Evolutionary conservation across 2,113 vertebrate species (phyloP), one percentile per base, ranked within the genome.

Genomic region (Oryzias melastigma): DNA sequence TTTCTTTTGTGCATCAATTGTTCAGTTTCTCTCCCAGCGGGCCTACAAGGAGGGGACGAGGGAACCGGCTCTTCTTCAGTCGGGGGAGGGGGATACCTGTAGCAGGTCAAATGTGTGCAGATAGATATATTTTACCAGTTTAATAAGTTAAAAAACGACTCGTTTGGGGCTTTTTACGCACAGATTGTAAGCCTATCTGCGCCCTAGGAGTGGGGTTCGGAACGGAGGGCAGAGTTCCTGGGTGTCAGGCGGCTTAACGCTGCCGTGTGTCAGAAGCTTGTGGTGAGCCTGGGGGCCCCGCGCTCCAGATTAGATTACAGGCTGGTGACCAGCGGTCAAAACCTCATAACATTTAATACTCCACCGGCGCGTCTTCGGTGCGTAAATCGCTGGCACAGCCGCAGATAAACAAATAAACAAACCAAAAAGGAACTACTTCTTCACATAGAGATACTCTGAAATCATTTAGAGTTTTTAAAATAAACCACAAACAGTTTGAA

Each of bases 1-100:
- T 83, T 89, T 88, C 88, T 86, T 91, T 92, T 92, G 92, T 92
- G 88, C 70, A 87, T 81, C 92, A 91, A 92, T 92, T 91, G 89
- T 91, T 90, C 55, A 77, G 61, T 86, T 79, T 73, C 82, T 86
- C 84, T 89, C 88, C 88, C 82, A 87, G 70, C 46, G 75, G 66
- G 55, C 61, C 61, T n/a, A 70, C 41, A 84, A 86, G 74, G 61
- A 19, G 41, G 87, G 89, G 86, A 85, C 53, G 70, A 77, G 61
- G 73, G 71, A 77, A 74, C 52, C 19, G 45, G 65, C 56, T 68
- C 76, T 29, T 62, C 51, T 75, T 66, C 42, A 45, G 8, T 13
- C 22, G 17, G 4, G 3, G 17, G 17, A 12, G 29, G n/a, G 14
- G 40, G 40, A 60, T 47, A 68, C 16, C 22, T 20, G 15, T 4